These are phyloP conservation scores for Drosophila saltans DNA, from an alignment of 1,140 invertebrate species.

Conservation along the genomic window DNA sequence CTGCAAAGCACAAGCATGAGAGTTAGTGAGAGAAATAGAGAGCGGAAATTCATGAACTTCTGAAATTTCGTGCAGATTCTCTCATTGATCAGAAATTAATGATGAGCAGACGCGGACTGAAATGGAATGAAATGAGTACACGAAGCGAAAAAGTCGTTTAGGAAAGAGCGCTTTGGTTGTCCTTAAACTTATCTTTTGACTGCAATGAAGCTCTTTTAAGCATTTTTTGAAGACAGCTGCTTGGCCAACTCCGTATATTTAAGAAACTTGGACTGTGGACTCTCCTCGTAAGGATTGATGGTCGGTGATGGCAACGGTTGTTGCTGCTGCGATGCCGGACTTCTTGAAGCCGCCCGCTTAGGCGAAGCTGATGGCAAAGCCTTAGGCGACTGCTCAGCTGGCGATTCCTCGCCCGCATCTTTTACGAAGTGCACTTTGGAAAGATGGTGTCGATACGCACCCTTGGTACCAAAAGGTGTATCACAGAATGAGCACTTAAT, in stretches of 20 bases:
- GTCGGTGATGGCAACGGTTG: conserved; percentile 79
- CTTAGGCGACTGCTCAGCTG: conserved; percentile 79
- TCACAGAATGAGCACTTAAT: conserved; percentile 99
- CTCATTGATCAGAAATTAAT: conserved; percentile 55
- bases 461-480: conserved; percentile 97
- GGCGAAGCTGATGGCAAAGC: conserved; percentile 67
- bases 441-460: conserved; percentile 97
- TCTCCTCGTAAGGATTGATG: conserved; percentile 91
- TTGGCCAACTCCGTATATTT: conserved; percentile 98
- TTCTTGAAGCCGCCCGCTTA: conserved; percentile 63
- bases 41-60: background rate
- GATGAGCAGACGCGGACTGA: conserved; percentile 15
- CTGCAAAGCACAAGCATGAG: conserved; percentile 25
- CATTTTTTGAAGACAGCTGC: conserved; percentile 97
- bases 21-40: conserved; percentile 18
- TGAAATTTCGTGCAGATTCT: conserved; percentile 9
- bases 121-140: background rate
- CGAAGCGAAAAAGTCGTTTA: background rate
- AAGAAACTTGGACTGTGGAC: conserved; percentile 97
- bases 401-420: conserved; percentile 89
- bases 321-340: conserved; percentile 60
- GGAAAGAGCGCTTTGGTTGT: background rate
- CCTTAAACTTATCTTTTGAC: background rate
- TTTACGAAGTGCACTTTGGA: conserved; percentile 99
- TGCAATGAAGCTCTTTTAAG: conserved; percentile 84